Evolutionary conservation across 2,888 invertebrate genomes (phyloP).

Genomic region (Creontiades dilutus): DNA sequence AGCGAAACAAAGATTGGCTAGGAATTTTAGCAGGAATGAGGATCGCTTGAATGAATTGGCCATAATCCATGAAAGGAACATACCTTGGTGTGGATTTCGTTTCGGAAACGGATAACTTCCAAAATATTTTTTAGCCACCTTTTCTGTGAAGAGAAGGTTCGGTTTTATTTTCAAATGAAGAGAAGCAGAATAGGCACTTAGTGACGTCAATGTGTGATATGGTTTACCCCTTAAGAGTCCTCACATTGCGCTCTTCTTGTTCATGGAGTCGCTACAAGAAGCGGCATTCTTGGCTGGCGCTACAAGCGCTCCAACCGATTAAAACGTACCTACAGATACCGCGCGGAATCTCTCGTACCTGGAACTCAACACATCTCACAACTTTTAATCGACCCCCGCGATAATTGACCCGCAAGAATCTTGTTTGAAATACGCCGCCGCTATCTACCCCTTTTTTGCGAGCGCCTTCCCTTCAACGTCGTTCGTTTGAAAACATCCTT

Average conservation of each 20-base stretch:
- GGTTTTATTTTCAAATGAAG: too few relatives aligned
- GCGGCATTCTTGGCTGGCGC: slow-evolving; percentile 64
- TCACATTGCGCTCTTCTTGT: slow-evolving; percentile 27
- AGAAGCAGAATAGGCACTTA: neutral
- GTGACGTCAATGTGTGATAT: slow-evolving; percentile 32
- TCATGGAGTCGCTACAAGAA: slow-evolving; percentile 47
- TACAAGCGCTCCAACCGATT: slow-evolving; percentile 66
- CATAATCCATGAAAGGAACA: too few relatives aligned
- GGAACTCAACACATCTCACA: slow-evolving; percentile 69
- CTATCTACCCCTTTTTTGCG: slow-evolving; percentile 29
- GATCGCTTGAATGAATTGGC: too few relatives aligned
- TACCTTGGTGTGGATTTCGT: too few relatives aligned
- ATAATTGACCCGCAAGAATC: slow-evolving; percentile 67
- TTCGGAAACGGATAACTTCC: too few relatives aligned
- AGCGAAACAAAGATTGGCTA: too few relatives aligned
- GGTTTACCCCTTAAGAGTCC: neutral
- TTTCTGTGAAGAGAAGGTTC: too few relatives aligned
- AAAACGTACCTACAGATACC: slow-evolving; percentile 56
- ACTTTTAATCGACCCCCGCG: slow-evolving; percentile 67
- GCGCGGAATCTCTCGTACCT: slow-evolving; percentile 49
- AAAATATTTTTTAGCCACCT: too few relatives aligned
- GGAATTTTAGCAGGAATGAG: too few relatives aligned
- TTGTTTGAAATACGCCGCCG: slow-evolving; percentile 64
- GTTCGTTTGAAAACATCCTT: slow-evolving; percentile 28
- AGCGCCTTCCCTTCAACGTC: neutral